Percentiles rank a stretch among this genome's conserved stretches.
Conservation (phyloP, 2,888 invertebrate species). For the Hypolimnas misippus region DNA sequence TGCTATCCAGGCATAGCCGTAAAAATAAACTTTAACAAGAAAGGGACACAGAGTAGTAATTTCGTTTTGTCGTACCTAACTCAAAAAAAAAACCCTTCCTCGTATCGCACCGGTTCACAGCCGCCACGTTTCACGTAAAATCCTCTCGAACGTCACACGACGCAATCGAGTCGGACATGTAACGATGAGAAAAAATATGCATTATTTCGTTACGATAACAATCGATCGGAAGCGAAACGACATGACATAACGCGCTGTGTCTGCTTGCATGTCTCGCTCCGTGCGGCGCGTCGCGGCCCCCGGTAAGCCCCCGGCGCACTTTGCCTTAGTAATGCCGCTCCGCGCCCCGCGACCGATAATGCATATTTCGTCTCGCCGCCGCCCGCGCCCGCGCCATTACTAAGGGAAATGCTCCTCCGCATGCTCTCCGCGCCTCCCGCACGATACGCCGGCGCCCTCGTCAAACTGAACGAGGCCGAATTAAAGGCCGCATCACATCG, state of each 20-base stretch:
- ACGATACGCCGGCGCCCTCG: conserved; percentile 49
- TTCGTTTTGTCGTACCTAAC: too few relatives aligned
- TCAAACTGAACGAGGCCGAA: too few relatives aligned
- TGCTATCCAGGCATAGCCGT: too few relatives aligned
- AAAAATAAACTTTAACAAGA: too few relatives aligned
- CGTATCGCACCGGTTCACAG: neutral
- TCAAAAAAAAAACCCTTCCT: neutral
- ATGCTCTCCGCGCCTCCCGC: conserved; percentile 56
- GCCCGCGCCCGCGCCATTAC: conserved; percentile 68
- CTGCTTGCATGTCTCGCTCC: conserved; percentile 73
- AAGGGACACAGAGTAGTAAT: neutral
- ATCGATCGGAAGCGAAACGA: conserved; percentile 6
- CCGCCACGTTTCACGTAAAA: neutral
- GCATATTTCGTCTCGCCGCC: too few relatives aligned
- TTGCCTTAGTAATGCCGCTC: conserved; percentile 78
- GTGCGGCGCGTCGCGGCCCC: conserved; percentile 55
- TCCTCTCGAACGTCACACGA: conserved; percentile 2
- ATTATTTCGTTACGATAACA: conserved; percentile 59
- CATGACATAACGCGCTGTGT: conserved; percentile 47
- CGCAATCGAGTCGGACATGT: conserved; percentile 33
- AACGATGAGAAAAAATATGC: conserved; percentile 73
- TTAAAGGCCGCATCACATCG: conserved; percentile 36
- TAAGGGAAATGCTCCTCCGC: conserved; percentile 80
- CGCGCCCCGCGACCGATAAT: conserved; percentile 50
- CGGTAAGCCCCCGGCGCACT: conserved; percentile 73